These are phyloP conservation scores for Parnassius mnemosyne DNA, from an alignment of 2,888 invertebrate genomes.

Conservation along the genomic window DNA sequence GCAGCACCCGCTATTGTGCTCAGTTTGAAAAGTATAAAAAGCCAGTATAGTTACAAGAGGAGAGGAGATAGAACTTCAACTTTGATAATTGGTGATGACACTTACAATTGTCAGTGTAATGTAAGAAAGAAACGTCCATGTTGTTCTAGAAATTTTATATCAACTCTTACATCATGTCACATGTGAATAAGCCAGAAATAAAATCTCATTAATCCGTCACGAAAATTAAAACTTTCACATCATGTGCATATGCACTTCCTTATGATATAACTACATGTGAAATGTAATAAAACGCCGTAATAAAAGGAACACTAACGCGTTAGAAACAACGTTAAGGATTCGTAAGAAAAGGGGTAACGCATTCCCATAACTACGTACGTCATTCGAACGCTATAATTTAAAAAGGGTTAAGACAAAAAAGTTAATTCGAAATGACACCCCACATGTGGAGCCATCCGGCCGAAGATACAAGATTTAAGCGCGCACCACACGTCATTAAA, in stretches of 20 bases:
- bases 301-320: conserved; percentile 24
- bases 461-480: conserved; percentile 45
- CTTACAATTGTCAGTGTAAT: too few species aligned
- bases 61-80: too few species aligned
- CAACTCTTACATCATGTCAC: conserved; percentile 1
- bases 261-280: conserved; percentile 19
- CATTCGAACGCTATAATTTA: conserved; percentile 65
- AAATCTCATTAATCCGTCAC: conserved; percentile 25
- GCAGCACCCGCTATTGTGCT: too few species aligned
- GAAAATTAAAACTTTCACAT: conserved; percentile 20
- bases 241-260: conserved; percentile 27
- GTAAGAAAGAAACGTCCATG: too few species aligned
- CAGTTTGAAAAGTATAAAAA: too few species aligned
- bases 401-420: conserved; percentile 73
- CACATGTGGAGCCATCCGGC: conserved; percentile 54
- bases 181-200: conserved; percentile 16
- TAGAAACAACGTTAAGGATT: conserved; percentile 15
- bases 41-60: too few species aligned
- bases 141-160: too few species aligned
- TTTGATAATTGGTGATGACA: too few species aligned
- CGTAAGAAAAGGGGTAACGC: conserved; percentile 39
- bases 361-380: conserved; percentile 67
- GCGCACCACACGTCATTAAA: conserved; percentile 55
- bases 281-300: conserved; percentile 4
- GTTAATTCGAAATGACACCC: conserved; percentile 59